Percentiles rank a stretch among this genome's conserved stretches.
These are phyloP conservation scores for Xanthorhoe spadicearia DNA, from an alignment of 2,888 invertebrate species.

Conservation along the genomic window DNA sequence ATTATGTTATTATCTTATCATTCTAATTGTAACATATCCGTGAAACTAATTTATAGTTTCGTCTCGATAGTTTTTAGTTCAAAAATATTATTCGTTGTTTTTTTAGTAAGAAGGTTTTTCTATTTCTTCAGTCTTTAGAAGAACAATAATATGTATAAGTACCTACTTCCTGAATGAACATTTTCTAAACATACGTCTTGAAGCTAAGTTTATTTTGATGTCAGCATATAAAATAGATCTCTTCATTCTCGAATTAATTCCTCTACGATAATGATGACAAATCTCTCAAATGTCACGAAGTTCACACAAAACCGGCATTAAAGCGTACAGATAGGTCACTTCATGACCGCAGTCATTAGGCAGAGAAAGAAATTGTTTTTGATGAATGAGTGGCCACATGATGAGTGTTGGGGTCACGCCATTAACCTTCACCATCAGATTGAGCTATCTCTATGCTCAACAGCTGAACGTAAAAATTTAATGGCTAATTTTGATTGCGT, in stretches of 20 bases:
- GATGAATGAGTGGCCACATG: conserved; percentile 43
- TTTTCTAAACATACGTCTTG: no score
- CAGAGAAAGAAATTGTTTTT: conserved; percentile 40
- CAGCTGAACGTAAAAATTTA: conserved; percentile 39
- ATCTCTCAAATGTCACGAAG: conserved; percentile 37
- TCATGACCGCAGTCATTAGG: conserved; percentile 37
- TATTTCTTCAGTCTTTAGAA: no score
- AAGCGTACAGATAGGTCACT: conserved; percentile 29
- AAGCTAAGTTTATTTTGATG: background rate
- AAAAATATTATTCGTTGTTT: no score
- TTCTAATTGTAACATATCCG: no score
- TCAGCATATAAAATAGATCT: no score
- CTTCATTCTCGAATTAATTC: background rate
- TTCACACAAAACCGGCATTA: conserved; percentile 34
- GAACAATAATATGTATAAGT: no score
- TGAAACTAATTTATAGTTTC: no score
- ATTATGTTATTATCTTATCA: no score
- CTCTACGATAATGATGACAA: conserved; percentile 5
- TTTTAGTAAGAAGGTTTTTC: no score
- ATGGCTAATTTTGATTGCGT: conserved; percentile 39
- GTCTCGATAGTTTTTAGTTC: no score
- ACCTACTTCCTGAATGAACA: no score
- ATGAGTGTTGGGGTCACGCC: conserved; percentile 51
- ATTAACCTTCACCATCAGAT: conserved; percentile 53
- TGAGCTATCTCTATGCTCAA: conserved; percentile 33